Conservation (phyloP, 2,797 vertebrate genomes). For the Acridotheres tristis region DNA sequence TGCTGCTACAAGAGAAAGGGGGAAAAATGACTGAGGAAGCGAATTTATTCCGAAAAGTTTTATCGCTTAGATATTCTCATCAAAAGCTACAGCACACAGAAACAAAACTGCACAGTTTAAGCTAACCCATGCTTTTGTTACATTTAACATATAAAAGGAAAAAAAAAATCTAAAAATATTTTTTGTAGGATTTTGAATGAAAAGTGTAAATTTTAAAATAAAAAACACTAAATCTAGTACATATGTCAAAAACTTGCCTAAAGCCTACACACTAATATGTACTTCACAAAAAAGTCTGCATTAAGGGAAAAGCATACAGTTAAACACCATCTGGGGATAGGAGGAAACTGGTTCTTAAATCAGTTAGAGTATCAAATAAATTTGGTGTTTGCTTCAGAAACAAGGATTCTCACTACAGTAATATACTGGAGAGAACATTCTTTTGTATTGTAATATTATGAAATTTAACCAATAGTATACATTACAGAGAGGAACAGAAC, state of each 20-base stretch:
- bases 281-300: conserved; percentile 49
- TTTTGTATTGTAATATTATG: background rate
- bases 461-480: background rate
- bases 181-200: conserved; percentile 34
- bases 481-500: conserved; percentile 5
- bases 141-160: conserved; percentile 16
- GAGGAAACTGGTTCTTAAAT: conserved; percentile 15
- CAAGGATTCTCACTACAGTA: conserved; percentile 49
- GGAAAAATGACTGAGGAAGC: background rate
- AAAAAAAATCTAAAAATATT: background rate
- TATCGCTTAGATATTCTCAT: conserved; percentile 36
- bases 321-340: conserved; percentile 33
- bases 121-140: conserved; percentile 51
- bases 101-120: conserved; percentile 44
- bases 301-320: conserved; percentile 49
- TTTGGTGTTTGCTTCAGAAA: conserved; percentile 56
- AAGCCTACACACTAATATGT: conserved; percentile 17
- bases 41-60: conserved; percentile 44
- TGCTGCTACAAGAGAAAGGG: conserved; percentile 38
- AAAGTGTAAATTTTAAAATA: conserved; percentile 4
- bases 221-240: conserved; percentile 20
- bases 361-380: conserved; percentile 31
- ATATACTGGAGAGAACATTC: conserved; percentile 53
- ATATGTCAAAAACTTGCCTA: conserved; percentile 16
- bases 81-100: conserved; percentile 36